Percentiles rank a stretch among this genome's conserved stretches.
Evolutionary conservation across 2,797 vertebrate species (phyloP).

Genomic region (Ceyx erithaca): DNA sequence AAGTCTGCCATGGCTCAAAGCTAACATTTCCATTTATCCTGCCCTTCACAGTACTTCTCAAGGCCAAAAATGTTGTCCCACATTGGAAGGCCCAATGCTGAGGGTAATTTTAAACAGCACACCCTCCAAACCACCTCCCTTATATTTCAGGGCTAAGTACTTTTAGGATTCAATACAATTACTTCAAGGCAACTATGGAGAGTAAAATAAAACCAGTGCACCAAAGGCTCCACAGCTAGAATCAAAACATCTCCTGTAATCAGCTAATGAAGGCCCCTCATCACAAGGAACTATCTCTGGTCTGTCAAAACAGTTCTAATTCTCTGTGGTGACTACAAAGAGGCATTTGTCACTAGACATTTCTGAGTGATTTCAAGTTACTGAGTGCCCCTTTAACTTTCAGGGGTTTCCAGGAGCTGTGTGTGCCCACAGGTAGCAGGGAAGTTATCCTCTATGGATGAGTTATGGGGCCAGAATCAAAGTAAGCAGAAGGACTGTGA

Average conservation of each 20-base stretch:
- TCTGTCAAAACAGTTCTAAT: neutral
- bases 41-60: neutral
- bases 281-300: neutral
- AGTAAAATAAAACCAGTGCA: neutral
- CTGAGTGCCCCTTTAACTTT: neutral
- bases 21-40: neutral
- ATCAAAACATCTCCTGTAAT: neutral
- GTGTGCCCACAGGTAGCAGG: neutral
- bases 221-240: neutral
- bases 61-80: neutral
- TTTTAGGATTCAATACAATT: neutral
- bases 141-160: neutral
- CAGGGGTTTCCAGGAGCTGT: neutral
- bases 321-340: no score
- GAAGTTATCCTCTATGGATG: neutral
- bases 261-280: neutral
- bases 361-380: neutral
- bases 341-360: neutral
- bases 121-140: neutral
- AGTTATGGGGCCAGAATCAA: neutral
- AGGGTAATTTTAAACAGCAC: neutral
- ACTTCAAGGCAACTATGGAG: neutral
- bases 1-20: neutral
- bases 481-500: neutral
- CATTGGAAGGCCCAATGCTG: neutral